Evolutionary conservation across 2,797 vertebrate genomes (phyloP), one percentile per base, ranked within the genome.

Genomic region (Phalloptychus januarius): DNA sequence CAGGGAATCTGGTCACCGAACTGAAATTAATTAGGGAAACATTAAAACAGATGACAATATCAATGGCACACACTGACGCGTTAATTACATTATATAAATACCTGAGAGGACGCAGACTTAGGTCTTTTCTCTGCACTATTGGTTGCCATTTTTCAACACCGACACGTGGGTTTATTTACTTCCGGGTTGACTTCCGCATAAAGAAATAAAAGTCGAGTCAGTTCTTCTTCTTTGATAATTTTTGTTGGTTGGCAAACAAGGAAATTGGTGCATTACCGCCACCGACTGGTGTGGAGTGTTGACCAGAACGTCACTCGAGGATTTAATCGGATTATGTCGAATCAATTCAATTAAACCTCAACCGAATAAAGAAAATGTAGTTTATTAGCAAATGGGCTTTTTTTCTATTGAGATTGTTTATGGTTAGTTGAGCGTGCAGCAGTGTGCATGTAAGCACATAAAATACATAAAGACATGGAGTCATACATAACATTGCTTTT

Each of bases 1-100:
- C 95, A 96, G 83, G 95, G 84, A 28, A 93, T 75, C 61, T 69
- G 88, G 42, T 91, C 92, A 15, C 88, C 91, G 0, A 58, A 4
- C 95, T 96, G 82, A 65, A 80, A 79, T 69, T 10, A 72, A 33
- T 0, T 18, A 79, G 4, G 76, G 7, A 23, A 4, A 15, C n/a
- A 31, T 71, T 20, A 69, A 0, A 42, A 0, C 1, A 1, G 0
- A 10, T 28, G n/a, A 45, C 25, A 0, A 1, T 1, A 11, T 1
- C 50, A 0, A 38, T 12, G 1, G 54, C 2, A 11, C 0, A 3
- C 2, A 0, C 0, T 16, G 7, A 33, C 1, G 12, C 8, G 1
- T 69, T 1, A 69, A 75, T 0, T 61, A 12, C 0, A 0, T 0
- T 0, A 12, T 28, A 15, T 73, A 0, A 48, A 12, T 85, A 95